These are phyloP conservation scores for Neodon shergylaensis DNA, from an alignment of 2,113 vertebrate genomes.

Conservation along the genomic window DNA sequence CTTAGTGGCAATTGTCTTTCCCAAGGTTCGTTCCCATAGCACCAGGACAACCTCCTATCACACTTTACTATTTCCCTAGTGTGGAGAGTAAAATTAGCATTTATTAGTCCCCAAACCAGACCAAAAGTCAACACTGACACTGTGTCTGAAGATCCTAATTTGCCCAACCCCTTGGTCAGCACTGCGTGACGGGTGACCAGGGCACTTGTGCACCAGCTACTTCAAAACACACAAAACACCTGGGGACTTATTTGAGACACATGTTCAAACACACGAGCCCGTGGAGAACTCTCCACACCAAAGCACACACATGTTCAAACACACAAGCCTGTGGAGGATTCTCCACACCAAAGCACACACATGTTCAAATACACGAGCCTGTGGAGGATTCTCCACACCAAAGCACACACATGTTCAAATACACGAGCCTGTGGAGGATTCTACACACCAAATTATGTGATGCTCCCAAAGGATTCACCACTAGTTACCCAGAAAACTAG, in stretches of 20 bases:
- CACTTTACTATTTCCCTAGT: not conserved
- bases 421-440: not conserved
- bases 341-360: not conserved
- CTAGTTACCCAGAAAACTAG: not conserved
- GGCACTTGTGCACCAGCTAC: not conserved
- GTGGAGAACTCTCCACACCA: not conserved
- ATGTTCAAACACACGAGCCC: not conserved
- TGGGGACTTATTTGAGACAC: not conserved
- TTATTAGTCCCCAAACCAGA: not conserved
- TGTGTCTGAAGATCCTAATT: not conserved
- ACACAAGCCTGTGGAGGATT: accelerated
- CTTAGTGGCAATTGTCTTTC: not conserved
- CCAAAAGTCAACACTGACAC: not conserved
- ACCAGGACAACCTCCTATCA: not conserved
- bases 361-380: no score
- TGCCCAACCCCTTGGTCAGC: not conserved
- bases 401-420: not conserved
- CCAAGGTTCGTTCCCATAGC: not conserved
- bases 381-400: not conserved
- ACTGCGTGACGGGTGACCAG: not conserved
- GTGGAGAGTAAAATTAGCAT: constrained; percentile 30
- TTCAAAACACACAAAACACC: not conserved
- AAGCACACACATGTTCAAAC: not conserved
- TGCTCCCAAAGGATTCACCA: not conserved
- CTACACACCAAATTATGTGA: not conserved